Conservation (phyloP, 2,888 invertebrate genomes). For the Cephus spinipes region DNA sequence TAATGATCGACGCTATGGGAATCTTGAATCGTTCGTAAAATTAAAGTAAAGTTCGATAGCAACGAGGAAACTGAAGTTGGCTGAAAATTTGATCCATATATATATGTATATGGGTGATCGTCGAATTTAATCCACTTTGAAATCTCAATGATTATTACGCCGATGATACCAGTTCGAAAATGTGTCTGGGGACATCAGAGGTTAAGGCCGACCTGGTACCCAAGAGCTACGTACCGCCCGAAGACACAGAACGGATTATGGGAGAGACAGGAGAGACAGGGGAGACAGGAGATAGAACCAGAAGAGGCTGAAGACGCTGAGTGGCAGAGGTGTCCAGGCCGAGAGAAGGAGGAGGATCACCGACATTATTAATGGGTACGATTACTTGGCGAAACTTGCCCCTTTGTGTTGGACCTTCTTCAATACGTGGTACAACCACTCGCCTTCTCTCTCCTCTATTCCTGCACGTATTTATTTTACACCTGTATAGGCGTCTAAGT, state of each 20-base stretch:
- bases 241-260: slow-evolving; percentile 14
- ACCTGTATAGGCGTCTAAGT: slow-evolving; percentile 56
- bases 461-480: slow-evolving; percentile 58
- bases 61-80: not conserved
- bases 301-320: slow-evolving; percentile 28
- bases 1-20: not conserved
- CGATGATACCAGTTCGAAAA: not conserved
- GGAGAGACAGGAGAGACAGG: slow-evolving; percentile 1
- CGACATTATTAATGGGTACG: slow-evolving; percentile 60
- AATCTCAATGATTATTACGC: not conserved
- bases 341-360: slow-evolving; percentile 53
- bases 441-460: slow-evolving; percentile 33
- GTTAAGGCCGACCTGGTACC: not conserved
- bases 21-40: not conserved
- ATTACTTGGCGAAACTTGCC: slow-evolving; percentile 63
- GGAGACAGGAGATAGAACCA: slow-evolving; percentile 11
- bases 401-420: slow-evolving; percentile 42
- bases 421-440: slow-evolving; percentile 12
- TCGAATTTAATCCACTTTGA: not conserved
- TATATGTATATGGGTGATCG: not conserved
- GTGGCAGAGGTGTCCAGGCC: slow-evolving; percentile 22
- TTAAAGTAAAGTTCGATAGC: not conserved
- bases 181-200: not conserved
- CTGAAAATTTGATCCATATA: not conserved
- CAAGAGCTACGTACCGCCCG: slow-evolving; percentile 4